Base-by-base conservation (phyloP, 1,140 invertebrate genomes). In the Ips nitidus region DNA sequence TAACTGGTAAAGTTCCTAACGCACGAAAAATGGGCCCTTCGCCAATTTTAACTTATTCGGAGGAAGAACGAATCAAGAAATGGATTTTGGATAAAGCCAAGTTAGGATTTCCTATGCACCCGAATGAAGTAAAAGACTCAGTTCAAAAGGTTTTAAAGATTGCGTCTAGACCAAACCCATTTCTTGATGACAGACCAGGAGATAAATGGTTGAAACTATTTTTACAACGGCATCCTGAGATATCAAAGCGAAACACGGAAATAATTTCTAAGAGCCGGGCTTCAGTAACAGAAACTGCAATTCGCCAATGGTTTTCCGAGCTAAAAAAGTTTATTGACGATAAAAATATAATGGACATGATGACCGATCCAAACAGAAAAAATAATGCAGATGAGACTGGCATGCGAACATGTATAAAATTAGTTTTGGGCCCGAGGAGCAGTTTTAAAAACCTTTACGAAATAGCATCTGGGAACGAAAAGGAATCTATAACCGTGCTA, bases 401-500 rank as follows among this genome's bases (percentile, higher is more conserved):
- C 22, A 22, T 22, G 22, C 22, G 22, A 22, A 59, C 2, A 52
- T 52, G 36, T 40, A 52, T 4, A 37, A 62, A 45, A 62, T 8
- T 62, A 4, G 5, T 43, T n/a, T 60, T 42, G 40, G n/a, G n/a
- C 41, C 66, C 41, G 59, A 53, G 75, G 36, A 71, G 78, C 22
- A 22, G 22, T 22, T 22, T 22, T 22, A 22, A 22, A 22, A 22
- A 22, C 22, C 22, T 22, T 22, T 22, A 22, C 22, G 22, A 22
- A 22, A 22, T 22, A 22, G 22, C 22, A 22, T 22, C 22, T 22
- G 22, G 68, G 4, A 71, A 69, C 53, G 69, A 74, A 57, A 78
- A 75, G 79, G 66, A 81, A 74, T 78, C 73, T 71, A 59, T 79
- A 37, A 81, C 80, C 40, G 75, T 78, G 40, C 75, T 83, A 50